Base-by-base conservation (phyloP, 2,888 invertebrate genomes). In the Endotricha flammealis region DNA sequence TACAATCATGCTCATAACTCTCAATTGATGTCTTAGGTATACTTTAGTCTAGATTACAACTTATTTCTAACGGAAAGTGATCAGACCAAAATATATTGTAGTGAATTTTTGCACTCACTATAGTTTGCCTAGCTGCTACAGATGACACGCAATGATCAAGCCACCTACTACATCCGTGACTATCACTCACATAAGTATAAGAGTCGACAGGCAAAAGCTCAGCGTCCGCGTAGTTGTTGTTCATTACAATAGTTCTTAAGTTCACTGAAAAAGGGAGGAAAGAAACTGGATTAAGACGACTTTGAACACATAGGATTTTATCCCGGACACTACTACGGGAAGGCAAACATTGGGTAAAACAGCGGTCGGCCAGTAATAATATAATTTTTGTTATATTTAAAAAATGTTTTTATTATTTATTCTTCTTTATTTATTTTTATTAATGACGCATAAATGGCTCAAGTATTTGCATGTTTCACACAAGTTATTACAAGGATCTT, bases 61-160 rank as follows among this genome's bases (percentile, higher is more conserved):
- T 3, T 7, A 23, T 3, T 23, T 23, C 23, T 23, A 23, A 23
- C 7, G 23, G 23, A 9, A 23, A 23, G 23, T 23, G 23, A 5
- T 23, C 23, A 10, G 23, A 23, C 23, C 23, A 23, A 23, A 23
- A 23, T n/a, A 23, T 10, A 23, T 23, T 23, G 23, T 23, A 23
- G 10, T 23, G 23, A 23, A 23, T 23, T 23, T 23, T 23, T 23
- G 23, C 23, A 23, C 23, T 23, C 23, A 23, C 23, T 9, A 23
- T 23, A 23, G 23, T 23, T 23, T 8, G 23, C 10, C 23, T 23
- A 7, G 23, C 23, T n/a, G 23, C 23, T 23, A 23, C 9, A 6
- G 23, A 23, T 6, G 23, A 7, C 23, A 23, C 23, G 23, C 23
- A 23, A 8, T 23, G 23, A 23, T 23, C 23, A 1, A 23, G 23